Conservation (phyloP, 2,113 vertebrate species). For the Oenanthe melanoleuca region DNA sequence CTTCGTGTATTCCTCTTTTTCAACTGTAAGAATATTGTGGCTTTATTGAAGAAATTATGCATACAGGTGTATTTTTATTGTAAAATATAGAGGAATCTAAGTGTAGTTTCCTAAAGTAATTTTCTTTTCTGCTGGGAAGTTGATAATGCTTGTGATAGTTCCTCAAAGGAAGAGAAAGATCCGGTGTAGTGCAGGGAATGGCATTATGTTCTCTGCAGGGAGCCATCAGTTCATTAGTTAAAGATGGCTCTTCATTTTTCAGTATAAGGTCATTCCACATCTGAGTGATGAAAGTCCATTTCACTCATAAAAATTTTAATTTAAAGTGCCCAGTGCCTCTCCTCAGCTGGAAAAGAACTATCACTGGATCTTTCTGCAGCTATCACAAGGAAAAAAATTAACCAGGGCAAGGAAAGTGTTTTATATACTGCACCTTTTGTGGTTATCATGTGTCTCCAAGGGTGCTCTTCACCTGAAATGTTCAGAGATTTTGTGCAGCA, state of each 20-base stretch:
- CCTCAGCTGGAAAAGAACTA: slow-evolving; percentile 56
- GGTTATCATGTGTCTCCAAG: neutral
- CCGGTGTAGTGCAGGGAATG: neutral
- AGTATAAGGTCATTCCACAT: slow-evolving; percentile 67
- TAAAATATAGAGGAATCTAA: neutral
- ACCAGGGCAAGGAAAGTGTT: neutral
- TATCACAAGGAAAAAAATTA: neutral
- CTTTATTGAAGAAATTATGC: neutral
- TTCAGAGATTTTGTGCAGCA: neutral
- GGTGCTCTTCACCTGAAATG: neutral
- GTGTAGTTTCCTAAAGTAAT: neutral
- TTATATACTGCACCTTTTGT: neutral
- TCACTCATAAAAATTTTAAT: slow-evolving; percentile 71
- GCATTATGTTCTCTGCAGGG: slow-evolving; percentile 59
- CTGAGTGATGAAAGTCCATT: slow-evolving; percentile 64
- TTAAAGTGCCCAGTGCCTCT: slow-evolving; percentile 59
- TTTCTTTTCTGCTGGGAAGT: neutral
- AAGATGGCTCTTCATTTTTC: slow-evolving; percentile 71
- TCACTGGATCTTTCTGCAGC: neutral
- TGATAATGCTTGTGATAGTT: slow-evolving; percentile 27
- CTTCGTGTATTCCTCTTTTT: neutral
- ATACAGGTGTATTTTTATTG: neutral
- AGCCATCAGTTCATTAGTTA: slow-evolving; percentile 67
- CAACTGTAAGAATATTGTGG: neutral
- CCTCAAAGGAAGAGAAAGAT: slow-evolving; percentile 32